Base-by-base conservation (phyloP, 2,888 invertebrate species). In the Agrilus cyanescens region DNA sequence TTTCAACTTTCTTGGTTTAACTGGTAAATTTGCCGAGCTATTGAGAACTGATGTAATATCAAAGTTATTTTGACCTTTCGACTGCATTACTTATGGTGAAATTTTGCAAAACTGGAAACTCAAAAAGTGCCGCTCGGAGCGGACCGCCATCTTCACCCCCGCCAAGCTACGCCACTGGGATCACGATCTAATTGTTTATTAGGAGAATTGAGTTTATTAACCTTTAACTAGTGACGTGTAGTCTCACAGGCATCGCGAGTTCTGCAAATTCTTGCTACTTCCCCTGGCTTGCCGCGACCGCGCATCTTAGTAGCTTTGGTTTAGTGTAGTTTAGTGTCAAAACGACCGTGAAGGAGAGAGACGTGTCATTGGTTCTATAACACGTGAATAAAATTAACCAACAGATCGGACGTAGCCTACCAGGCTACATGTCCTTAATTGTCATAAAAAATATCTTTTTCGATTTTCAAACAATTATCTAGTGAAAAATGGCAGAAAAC, bases 241-340 rank as follows among this genome's bases (percentile, higher is more conserved):
- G 35, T 12, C 35, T 35, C 35, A 12, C 35, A 35, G 35, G 35
- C 35, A 13, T 35, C 35, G 14, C 35, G 13, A 12, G 14, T 35
- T 35, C 12, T 12, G 12, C 5, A 35, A 35, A 35, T 35, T 35
- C 35, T 35, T 35, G 12, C 35, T 6, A 35, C 35, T 35, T 7
- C 35, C 35, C 35, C 35, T 10, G 16, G 35, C 14, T 35, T 35
- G 14, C 35, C 35, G 35, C n/a, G 35, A 35, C 35, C 14, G 7
- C 14, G 18, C 18, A 5, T 18, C 18, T 18, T 5, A 18, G 18
- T 49, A 50, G 48, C 50, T 52, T 51, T 47, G n/a, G n/a, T n/a
- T n/a, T n/a, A n/a, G n/a, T n/a, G n/a, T 47, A 46, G 46, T 50
- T 50, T 48, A 46, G 48, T 48, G 43, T 40, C 36, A 40, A 51